Evolutionary conservation across 1,140 invertebrate genomes (phyloP).

Genomic region (Hyles euphorbiae): DNA sequence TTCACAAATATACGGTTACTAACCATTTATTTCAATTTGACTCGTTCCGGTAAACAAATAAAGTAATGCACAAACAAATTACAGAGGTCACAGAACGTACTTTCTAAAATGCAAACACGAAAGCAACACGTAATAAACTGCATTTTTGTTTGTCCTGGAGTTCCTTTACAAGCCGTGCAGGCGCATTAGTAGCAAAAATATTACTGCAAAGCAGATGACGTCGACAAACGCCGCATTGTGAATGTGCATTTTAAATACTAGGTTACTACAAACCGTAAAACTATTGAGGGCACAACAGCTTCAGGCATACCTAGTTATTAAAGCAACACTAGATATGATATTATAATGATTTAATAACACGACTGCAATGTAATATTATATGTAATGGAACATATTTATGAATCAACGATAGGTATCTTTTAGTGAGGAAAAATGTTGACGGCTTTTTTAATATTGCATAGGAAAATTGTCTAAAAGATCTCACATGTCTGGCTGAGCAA

Average conservation of each 20-base stretch:
- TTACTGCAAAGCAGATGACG: slow-evolving; percentile 72
- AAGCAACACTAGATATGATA: neutral
- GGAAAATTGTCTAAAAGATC: neutral
- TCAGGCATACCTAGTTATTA: neutral
- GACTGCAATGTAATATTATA: too few relatives aligned
- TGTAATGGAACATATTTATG: too few relatives aligned
- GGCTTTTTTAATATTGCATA: too few relatives aligned
- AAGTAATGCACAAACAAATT: neutral
- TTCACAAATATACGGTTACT: slow-evolving; percentile 7
- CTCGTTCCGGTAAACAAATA: slow-evolving; percentile 1
- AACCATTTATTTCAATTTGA: slow-evolving; percentile 32
- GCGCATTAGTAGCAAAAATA: slow-evolving; percentile 70
- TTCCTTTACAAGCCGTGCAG: slow-evolving; percentile 58
- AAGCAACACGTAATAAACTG: slow-evolving; percentile 41
- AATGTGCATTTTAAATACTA: slow-evolving; percentile 69
- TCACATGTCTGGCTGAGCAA: too few relatives aligned
- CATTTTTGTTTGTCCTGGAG: slow-evolving; percentile 57
- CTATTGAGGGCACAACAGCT: slow-evolving; percentile 42
- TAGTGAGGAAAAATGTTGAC: too few relatives aligned
- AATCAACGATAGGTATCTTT: too few relatives aligned
- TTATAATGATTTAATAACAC: neutral
- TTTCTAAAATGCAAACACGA: slow-evolving; percentile 34
- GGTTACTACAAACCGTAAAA: slow-evolving; percentile 55
- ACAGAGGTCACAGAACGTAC: neutral
- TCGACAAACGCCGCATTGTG: slow-evolving; percentile 68